A percentile compares a stretch with the other conserved stretches of the same genome.
Conservation (phyloP, 2,888 invertebrate species). For the Bembecia ichneumoniformis region DNA sequence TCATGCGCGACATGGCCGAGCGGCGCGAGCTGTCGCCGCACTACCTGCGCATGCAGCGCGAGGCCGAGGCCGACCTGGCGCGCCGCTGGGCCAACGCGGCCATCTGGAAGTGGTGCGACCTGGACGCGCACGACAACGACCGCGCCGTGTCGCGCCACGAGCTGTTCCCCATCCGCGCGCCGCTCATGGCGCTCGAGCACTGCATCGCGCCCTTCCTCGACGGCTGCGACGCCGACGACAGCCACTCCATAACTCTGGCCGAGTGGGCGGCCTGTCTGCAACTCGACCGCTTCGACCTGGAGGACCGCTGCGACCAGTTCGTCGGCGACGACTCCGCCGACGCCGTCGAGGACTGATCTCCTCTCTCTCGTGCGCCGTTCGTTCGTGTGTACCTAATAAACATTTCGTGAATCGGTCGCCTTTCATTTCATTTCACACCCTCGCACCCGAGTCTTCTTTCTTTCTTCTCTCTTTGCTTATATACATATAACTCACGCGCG, state of each 20-base stretch:
- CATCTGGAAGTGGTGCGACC: constrained; percentile 98
- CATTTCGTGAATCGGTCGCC: no score
- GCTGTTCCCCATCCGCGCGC: constrained; percentile 95
- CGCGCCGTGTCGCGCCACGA: constrained; percentile 92
- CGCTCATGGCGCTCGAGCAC: constrained; percentile 95
- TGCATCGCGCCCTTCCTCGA: constrained; percentile 98
- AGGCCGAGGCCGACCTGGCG: constrained; percentile 89
- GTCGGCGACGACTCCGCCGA: constrained; percentile 46
- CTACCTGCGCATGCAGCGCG: constrained; percentile 88
- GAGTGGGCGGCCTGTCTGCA: constrained; percentile 95
- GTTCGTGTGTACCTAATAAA: no score
- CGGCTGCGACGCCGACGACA: constrained; percentile 88
- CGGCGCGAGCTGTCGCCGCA: constrained; percentile 86
- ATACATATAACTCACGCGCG: no score
- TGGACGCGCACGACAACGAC: constrained; percentile 93
- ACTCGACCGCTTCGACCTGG: constrained; percentile 84
- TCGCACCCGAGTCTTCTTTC: no score
- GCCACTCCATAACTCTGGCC: constrained; percentile 90
- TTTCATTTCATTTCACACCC: no score
- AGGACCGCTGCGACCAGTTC: constrained; percentile 85
- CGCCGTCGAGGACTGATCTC: neutral
- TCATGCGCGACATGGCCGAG: constrained; percentile 95
- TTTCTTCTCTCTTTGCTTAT: no score
- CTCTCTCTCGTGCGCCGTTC: no score
- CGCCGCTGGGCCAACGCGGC: constrained; percentile 93